These are phyloP conservation scores for Catagonus wagneri DNA, from an alignment of 2,113 vertebrate species.

Conservation along the genomic window DNA sequence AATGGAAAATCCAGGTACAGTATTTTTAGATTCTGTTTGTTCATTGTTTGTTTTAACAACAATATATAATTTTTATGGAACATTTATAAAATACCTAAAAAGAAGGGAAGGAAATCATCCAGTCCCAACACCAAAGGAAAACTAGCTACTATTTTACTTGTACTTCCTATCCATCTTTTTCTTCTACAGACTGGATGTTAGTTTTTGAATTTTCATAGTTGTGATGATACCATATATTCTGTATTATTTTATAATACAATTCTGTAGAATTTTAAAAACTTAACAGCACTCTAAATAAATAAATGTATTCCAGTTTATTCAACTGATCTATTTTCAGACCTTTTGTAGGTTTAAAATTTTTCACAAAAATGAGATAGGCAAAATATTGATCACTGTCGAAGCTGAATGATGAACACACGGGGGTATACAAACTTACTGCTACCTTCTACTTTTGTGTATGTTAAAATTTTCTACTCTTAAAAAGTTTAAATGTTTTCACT, in stretches of 20 bases:
- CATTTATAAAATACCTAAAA: slow-evolving; percentile 47
- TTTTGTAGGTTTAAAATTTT: neutral
- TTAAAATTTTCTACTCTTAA: slow-evolving; percentile 3
- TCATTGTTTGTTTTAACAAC: neutral
- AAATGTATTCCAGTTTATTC: neutral
- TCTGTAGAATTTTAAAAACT: slow-evolving; percentile 32
- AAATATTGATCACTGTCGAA: slow-evolving; percentile 49
- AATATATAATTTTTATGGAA: neutral
- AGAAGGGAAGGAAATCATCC: neutral
- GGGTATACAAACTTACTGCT: neutral
- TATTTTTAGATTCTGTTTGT: neutral
- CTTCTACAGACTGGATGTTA: neutral
- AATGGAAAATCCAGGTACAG: too few relatives aligned
- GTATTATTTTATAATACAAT: slow-evolving; percentile 23
- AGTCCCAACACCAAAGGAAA: neutral
- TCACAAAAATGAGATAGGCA: slow-evolving; percentile 32
- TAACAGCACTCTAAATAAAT: slow-evolving; percentile 19
- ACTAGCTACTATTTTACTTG: neutral
- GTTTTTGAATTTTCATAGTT: slow-evolving; percentile 28
- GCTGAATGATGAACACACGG: neutral
- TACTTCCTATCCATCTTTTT: neutral
- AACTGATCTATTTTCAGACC: neutral
- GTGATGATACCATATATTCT: neutral
- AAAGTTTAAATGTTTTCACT: slow-evolving; percentile 34
- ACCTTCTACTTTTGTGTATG: neutral